Evolutionary conservation across 2,113 vertebrate species (phyloP), one percentile per base, ranked within the genome.

Genomic region (Ameiurus melas): DNA sequence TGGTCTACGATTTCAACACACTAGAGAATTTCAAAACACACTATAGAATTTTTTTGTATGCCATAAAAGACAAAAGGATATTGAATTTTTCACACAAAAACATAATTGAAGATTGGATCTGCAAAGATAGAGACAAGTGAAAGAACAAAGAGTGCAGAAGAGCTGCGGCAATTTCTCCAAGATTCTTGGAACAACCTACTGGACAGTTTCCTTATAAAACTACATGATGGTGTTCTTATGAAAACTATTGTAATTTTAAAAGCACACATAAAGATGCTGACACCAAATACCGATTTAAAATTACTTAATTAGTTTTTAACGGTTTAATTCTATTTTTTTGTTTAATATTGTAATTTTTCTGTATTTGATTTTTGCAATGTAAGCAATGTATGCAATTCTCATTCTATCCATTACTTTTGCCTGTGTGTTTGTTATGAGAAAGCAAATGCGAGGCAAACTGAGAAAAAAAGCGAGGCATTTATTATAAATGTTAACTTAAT

Each of bases 401-500:
- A 27, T 27, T 8, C 22, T 27, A 64, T 64, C 62, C 5, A 25
- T n/a, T 64, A n/a, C 62, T 64, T 64, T 64, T 64, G 62, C 62
- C 25, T n/a, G 2, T 36, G 14, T 7, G 16, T 70, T 70, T 70
- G 16, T 33, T 6, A 70, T 5, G 16, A 36, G 19, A 73, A 70
- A 73, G 10, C 6, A 10, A n/a, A n/a, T n/a, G n/a, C n/a, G n/a
- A n/a, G n/a, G n/a, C n/a, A n/a, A n/a, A n/a, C n/a, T n/a, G n/a
- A n/a, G n/a, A n/a, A n/a, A n/a, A n/a, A n/a, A n/a, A n/a, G n/a
- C n/a, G n/a, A 39, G 30, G 22, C 53, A 36, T 55, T 85, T 71
- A 57, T n/a, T 73, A 71, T 55, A n/a, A 71, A 70, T 55, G 19
- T 55, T 84, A 66, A 84, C 84, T 33, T 85, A 30, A 53, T 85